A percentile compares a stretch with the other conserved stretches of the same genome.
Evolutionary conservation across 1,140 invertebrate species (phyloP).

Genomic region (Zeugodacus cucurbitae): DNA sequence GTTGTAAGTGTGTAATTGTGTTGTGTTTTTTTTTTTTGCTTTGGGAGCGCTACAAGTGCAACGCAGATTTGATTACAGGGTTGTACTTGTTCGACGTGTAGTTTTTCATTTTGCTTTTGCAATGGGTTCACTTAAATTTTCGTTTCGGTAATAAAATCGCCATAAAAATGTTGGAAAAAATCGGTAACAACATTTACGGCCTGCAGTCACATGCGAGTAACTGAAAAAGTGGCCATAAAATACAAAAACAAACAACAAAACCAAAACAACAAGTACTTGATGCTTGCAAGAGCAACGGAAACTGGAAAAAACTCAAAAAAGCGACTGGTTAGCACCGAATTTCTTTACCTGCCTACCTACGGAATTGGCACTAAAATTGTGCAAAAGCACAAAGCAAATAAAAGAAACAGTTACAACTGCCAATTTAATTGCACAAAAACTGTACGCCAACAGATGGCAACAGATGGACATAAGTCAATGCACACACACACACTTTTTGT

Average conservation of each 20-base stretch:
- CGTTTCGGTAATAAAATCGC: slow-evolving; percentile 6
- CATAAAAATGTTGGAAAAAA: slow-evolving; percentile 3
- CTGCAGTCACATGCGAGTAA: neutral
- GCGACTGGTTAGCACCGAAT: neutral
- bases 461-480: slow-evolving; percentile 15
- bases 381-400: neutral
- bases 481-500: neutral
- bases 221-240: neutral
- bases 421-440: neutral
- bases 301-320: neutral
- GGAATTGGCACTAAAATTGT: neutral
- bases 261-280: neutral
- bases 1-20: neutral
- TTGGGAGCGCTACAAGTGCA: neutral
- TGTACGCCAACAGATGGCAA: neutral
- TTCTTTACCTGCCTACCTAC: neutral
- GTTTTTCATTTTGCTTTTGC: neutral
- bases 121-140: slow-evolving; percentile 19
- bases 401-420: neutral
- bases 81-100: neutral
- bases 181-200: slow-evolving; percentile 13
- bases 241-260: neutral
- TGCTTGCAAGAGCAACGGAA: neutral
- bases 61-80: neutral
- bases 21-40: neutral